Evolutionary conservation across 2,797 vertebrate genomes (phyloP).

Genomic region (Hypotaenidia philippensis): DNA sequence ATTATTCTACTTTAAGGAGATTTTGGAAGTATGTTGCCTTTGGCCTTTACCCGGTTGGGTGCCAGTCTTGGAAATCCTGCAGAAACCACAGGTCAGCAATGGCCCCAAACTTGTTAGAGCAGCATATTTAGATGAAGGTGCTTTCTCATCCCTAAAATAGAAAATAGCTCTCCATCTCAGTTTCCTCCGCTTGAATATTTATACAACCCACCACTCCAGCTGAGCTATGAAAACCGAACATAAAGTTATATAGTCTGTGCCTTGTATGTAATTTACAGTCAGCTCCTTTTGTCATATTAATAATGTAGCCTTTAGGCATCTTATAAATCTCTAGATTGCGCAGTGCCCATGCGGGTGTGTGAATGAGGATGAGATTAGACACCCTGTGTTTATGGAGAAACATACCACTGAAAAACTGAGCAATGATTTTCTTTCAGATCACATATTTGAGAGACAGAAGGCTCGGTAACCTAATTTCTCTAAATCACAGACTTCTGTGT

Average conservation of each 20-base stretch:
- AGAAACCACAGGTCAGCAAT: constrained; percentile 33
- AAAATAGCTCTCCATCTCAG: constrained; percentile 46
- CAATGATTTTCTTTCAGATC: constrained; percentile 60
- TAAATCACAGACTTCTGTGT: constrained; percentile 39
- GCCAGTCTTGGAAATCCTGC: constrained; percentile 55
- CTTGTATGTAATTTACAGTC: not conserved
- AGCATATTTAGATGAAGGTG: constrained; percentile 51
- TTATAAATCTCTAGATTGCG: not conserved
- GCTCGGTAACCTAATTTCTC: constrained; percentile 53
- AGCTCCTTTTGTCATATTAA: constrained; percentile 56
- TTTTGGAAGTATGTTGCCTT: constrained; percentile 1
- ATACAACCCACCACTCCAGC: constrained; percentile 56
- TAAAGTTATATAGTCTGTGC: constrained; percentile 38
- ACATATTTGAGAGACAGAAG: constrained; percentile 53
- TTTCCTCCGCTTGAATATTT: constrained; percentile 65
- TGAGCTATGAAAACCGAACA: constrained; percentile 51
- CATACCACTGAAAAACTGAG: constrained; percentile 48
- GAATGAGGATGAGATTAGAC: constrained; percentile 17
- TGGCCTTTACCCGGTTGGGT: constrained; percentile 2
- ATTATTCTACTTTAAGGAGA: not conserved
- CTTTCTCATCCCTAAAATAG: constrained; percentile 66
- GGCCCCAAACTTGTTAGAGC: constrained; percentile 27
- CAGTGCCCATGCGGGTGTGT: not conserved
- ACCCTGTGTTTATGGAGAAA: constrained; percentile 44
- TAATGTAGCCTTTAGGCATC: not conserved